phyloP scores from a whole-genome alignment of 2,113 vertebrate species.

The Grammomys dolichurus region DNA sequence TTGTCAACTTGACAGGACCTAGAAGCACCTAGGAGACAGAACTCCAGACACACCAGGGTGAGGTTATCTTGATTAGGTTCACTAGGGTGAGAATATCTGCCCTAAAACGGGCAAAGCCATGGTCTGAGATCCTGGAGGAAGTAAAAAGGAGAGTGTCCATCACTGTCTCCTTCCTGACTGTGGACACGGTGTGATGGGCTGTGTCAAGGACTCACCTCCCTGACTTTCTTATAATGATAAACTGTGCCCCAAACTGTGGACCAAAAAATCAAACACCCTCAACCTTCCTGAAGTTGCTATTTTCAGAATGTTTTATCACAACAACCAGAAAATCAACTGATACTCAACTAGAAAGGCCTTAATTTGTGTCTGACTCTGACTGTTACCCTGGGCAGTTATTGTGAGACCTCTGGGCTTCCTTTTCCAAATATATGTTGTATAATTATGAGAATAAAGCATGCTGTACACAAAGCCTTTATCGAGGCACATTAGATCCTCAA shows the following conservation, averaged over 20 bases:
- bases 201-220: too few relatives aligned
- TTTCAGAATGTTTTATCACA: neutral
- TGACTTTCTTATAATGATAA: neutral
- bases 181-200: neutral
- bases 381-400: neutral
- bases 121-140: neutral
- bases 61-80: neutral
- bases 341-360: neutral
- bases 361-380: neutral
- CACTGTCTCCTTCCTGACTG: neutral
- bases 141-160: neutral
- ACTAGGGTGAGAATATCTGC: neutral
- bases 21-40: neutral
- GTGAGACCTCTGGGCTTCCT: neutral
- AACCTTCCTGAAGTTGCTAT: neutral
- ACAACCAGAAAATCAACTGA: neutral
- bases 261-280: neutral
- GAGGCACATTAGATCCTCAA: neutral
- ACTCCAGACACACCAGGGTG: neutral
- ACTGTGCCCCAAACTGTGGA: neutral
- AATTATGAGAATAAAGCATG: neutral
- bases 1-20: neutral
- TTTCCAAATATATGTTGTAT: neutral
- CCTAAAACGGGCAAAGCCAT: neutral
- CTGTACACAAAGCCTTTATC: neutral